Evolutionary conservation across 2,113 vertebrate species (phyloP), one percentile per base, ranked within the genome.

Genomic region (Grallaria varia): DNA sequence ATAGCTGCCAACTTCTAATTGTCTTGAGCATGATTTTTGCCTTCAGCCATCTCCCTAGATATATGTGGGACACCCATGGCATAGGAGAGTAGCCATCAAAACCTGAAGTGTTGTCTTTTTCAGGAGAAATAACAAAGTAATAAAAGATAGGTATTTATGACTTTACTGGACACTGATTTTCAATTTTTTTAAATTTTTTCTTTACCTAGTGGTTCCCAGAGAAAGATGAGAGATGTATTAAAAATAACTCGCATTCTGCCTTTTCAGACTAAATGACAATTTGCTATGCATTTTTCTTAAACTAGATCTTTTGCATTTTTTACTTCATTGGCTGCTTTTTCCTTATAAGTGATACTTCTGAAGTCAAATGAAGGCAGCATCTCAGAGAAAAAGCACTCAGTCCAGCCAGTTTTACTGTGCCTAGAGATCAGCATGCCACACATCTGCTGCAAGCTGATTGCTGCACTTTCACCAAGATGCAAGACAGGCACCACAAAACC

Each of bases 201-300:
- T 47, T 47, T 6, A 28, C 15, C 1, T 1, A 35, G 8, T 40
- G 2, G 24, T 62, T 76, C 3, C 1, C 12, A 40, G 14, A 66
- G 42, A 55, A 60, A 67, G 8, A 19, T 71, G n/a, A 62, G 10
- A 42, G 10, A 68, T 22, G 4, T 62, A 63, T 27, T 45, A 13
- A 56, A 68, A 80, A 64, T 44, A 33, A 40, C 22, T 81, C 27
- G 7, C 3, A 27, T 79, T 91, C 44, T 89, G 35, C 37, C 35
- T 83, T 59, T 63, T 19, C 18, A 66, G 28, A n/a, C 44, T 37
- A 44, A 68, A 40, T 20, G 44, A 40, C 69, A 33, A 25, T 75
- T 86, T 78, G 14, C 28, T 83, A 9, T 56, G 39, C 58, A 42
- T 60, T 62, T 50, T 59, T 74, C 45, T 67, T 74, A 52, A 45